Percentiles rank a stretch among this genome's conserved stretches.
Evolutionary conservation across 2,113 vertebrate species (phyloP).

Genomic region (Leuciscus idus): DNA sequence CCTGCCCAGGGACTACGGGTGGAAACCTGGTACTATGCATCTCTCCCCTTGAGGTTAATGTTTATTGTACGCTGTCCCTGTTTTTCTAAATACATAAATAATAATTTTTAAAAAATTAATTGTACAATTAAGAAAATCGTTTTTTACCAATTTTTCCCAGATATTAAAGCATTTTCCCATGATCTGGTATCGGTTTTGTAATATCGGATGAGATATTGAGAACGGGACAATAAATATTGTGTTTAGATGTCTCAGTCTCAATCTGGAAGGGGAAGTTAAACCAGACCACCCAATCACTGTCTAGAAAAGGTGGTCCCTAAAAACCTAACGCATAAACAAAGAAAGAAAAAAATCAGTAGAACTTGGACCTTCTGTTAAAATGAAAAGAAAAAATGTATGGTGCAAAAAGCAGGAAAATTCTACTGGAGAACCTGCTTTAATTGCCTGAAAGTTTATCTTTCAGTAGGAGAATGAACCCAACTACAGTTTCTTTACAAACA

Average conservation of each 20-base stretch:
- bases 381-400: not conserved
- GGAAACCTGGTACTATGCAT: too few species aligned
- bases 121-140: too few species aligned
- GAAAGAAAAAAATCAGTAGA: not conserved
- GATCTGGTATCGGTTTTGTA: too few species aligned
- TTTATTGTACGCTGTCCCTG: too few species aligned
- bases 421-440: not conserved
- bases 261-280: not conserved
- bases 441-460: not conserved
- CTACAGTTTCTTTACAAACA: not conserved
- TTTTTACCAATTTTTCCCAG: too few species aligned
- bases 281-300: not conserved
- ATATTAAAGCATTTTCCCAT: too few species aligned
- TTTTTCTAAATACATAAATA: too few species aligned
- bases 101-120: too few species aligned
- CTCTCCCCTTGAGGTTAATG: too few species aligned
- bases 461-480: not conserved
- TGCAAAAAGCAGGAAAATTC: not conserved
- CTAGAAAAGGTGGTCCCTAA: not conserved
- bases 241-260: not conserved
- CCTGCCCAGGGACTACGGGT: too few species aligned
- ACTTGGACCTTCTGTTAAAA: not conserved
- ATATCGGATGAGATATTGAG: too few species aligned
- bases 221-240: too few species aligned
- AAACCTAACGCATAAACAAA: not conserved